Evolutionary conservation across 2,888 invertebrate species (phyloP).

Genomic region (Trimorus sp.): DNA sequence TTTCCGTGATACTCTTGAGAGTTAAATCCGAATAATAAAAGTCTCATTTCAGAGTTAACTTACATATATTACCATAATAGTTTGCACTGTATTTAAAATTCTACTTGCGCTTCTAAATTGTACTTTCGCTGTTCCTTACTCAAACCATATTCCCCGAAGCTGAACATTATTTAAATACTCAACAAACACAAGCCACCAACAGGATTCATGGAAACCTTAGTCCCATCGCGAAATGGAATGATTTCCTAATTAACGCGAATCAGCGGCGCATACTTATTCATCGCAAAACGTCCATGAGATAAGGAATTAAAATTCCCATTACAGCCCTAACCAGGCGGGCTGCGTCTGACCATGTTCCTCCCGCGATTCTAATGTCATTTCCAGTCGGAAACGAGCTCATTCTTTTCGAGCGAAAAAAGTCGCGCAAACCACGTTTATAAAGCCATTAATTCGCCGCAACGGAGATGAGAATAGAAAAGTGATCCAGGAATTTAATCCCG

Average conservation of each 20-base stretch:
- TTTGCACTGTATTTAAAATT: too few species aligned
- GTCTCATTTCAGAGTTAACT: too few species aligned
- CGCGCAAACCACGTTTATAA: conserved; percentile 33
- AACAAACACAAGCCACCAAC: neutral
- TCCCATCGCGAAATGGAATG: conserved; percentile 2
- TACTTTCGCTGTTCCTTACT: too few species aligned
- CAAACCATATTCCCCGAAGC: too few species aligned
- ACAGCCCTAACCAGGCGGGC: conserved; percentile 7
- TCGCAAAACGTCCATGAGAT: conserved; percentile 5
- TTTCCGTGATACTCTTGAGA: too few species aligned
- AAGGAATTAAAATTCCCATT: conserved; percentile 23
- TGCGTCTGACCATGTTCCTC: conserved; percentile 14
- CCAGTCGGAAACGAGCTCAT: conserved; percentile 30
- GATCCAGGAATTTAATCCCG: conserved; percentile 25
- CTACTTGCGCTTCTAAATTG: too few species aligned
- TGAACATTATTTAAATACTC: neutral
- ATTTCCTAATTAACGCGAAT: conserved; percentile 14
- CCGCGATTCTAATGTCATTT: conserved; percentile 37
- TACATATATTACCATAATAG: too few species aligned
- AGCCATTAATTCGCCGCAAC: conserved; percentile 28
- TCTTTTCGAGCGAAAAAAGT: conserved; percentile 23
- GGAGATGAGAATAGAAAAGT: conserved; percentile 40
- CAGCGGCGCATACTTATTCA: conserved; percentile 22
- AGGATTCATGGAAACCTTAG: neutral
- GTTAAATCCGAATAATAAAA: too few species aligned